Evolutionary conservation across 2,888 invertebrate genomes (phyloP).

Genomic region (Cantharis flavilabris): DNA sequence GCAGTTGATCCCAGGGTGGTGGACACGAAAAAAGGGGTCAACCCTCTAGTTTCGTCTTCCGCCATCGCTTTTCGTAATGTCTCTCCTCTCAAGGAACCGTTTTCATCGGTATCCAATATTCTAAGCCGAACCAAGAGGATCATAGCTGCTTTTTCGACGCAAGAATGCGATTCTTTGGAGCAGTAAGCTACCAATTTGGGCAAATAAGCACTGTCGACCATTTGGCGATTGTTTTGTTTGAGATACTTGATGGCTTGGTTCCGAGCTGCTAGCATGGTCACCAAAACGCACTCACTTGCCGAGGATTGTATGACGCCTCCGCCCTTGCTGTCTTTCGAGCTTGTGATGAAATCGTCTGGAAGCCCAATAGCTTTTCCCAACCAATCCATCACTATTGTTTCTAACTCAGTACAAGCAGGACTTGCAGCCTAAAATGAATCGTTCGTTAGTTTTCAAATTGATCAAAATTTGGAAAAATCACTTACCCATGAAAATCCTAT

Average conservation of each 20-base stretch:
- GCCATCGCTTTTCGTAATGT: conserved; percentile 66
- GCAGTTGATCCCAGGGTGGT: conserved; percentile 84
- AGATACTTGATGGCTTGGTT: conserved; percentile 70
- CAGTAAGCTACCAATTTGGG: conserved; percentile 79
- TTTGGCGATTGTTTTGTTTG: conserved; percentile 59
- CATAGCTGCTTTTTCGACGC: conserved; percentile 79
- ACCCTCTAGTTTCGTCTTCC: conserved; percentile 73
- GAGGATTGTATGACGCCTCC: conserved; percentile 85
- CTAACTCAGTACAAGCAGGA: conserved; percentile 85
- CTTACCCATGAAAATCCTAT: conserved; percentile 98
- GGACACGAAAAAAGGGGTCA: conserved; percentile 83
- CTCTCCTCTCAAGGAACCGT: conserved; percentile 67
- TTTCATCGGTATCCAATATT: conserved; percentile 73
- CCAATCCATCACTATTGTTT: conserved; percentile 84
- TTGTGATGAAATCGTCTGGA: conserved; percentile 67
- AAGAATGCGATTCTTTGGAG: conserved; percentile 75
- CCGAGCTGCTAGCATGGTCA: conserved; percentile 77
- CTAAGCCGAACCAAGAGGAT: conserved; percentile 74
- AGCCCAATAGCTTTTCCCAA: conserved; percentile 76
- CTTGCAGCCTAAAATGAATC: conserved; percentile 70
- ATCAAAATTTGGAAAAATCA: conserved; percentile 7
- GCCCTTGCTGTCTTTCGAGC: conserved; percentile 63
- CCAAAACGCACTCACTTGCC: conserved; percentile 82
- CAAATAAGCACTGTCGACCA: conserved; percentile 71
- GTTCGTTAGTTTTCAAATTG: not conserved